A percentile compares a stretch with the other conserved stretches of the same genome.
These are phyloP conservation scores for Colletes gigas DNA, from an alignment of 1,140 invertebrate genomes.

Conservation along the genomic window DNA sequence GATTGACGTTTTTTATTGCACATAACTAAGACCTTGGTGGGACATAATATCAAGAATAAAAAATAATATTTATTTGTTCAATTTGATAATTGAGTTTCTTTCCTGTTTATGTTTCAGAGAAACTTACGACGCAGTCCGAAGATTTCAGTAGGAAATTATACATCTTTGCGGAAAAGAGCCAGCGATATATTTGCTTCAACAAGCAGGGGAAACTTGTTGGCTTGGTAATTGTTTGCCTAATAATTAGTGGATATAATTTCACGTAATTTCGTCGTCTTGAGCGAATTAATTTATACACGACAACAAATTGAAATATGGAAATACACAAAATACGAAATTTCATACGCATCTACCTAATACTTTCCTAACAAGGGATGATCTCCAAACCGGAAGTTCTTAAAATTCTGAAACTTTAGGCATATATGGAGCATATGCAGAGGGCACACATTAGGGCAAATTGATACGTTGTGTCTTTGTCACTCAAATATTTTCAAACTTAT, in stretches of 20 bases:
- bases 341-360: too few species aligned
- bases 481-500: too few species aligned
- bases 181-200: slow-evolving; percentile 83
- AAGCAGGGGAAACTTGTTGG: slow-evolving; percentile 82
- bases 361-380: too few species aligned
- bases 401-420: too few species aligned
- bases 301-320: slow-evolving; percentile 5
- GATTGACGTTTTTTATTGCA: too few species aligned
- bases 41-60: background rate
- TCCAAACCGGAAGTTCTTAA: too few species aligned
- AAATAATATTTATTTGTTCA: background rate
- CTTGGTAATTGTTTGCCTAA: slow-evolving; percentile 77
- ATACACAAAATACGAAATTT: too few species aligned
- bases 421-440: too few species aligned
- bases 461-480: too few species aligned
- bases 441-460: too few species aligned
- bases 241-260: slow-evolving; percentile 49
- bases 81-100: background rate
- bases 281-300: slow-evolving; percentile 40
- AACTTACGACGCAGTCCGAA: slow-evolving; percentile 81
- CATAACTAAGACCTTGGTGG: too few species aligned
- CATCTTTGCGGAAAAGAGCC: slow-evolving; percentile 82
- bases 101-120: slow-evolving; percentile 78
- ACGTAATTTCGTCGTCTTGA: slow-evolving; percentile 36
- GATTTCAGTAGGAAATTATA: slow-evolving; percentile 81